Percentiles rank a stretch among this genome's conserved stretches.
phyloP scores from a whole-genome alignment of 30 jellyfish, hydroid and myxozoan species.

The Mastigias papua region DNA sequence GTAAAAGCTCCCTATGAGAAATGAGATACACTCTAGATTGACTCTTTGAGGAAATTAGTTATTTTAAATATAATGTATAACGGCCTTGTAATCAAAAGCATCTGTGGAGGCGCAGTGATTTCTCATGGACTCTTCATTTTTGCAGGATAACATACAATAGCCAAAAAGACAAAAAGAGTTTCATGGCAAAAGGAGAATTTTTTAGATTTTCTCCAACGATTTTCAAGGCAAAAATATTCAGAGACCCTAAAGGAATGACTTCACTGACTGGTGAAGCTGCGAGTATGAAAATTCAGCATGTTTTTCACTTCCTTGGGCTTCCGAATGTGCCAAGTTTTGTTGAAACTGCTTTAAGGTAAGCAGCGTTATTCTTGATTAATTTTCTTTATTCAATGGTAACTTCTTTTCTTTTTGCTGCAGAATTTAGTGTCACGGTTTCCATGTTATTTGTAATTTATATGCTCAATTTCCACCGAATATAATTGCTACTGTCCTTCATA shows the following conservation, averaged over 20 bases:
- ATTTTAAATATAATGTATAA: too few species aligned
- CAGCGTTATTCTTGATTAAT: neutral
- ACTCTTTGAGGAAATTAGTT: too few species aligned
- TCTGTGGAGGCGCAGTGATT: neutral
- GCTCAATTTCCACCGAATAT: too few species aligned
- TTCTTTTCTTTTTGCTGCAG: neutral
- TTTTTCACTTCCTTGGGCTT: slow-evolving; percentile 58
- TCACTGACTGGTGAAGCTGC: slow-evolving; percentile 55
- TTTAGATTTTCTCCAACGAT: slow-evolving; percentile 77
- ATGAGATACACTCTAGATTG: too few species aligned
- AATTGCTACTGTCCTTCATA: too few species aligned
- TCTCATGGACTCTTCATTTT: neutral
- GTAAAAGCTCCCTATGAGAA: too few species aligned
- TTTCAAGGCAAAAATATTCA: slow-evolving; percentile 66
- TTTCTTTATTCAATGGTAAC: neutral
- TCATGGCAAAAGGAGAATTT: slow-evolving; percentile 90
- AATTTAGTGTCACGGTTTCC: too few species aligned
- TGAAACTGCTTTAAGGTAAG: slow-evolving; percentile 63
- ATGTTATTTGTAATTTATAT: too few species aligned
- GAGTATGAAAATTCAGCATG: slow-evolving; percentile 53
- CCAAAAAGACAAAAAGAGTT: slow-evolving; percentile 63
- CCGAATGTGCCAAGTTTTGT: slow-evolving; percentile 46
- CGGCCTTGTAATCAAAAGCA: too few species aligned
- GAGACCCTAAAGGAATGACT: neutral
- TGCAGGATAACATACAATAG: slow-evolving; percentile 86